These are phyloP conservation scores for Amphipoea lucens DNA, from an alignment of 2,888 invertebrate species.

Conservation along the genomic window DNA sequence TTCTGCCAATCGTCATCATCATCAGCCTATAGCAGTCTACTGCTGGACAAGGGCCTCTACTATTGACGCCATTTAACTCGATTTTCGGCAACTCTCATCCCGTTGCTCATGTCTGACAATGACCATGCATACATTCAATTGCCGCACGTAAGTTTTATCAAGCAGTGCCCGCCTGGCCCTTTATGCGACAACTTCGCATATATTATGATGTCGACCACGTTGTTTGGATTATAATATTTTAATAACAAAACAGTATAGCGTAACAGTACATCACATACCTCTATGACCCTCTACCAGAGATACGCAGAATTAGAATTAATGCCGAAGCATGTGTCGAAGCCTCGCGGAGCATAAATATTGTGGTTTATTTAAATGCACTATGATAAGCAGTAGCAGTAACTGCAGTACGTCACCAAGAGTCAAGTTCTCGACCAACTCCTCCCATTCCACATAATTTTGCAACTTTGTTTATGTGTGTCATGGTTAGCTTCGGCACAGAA, in stretches of 20 bases:
- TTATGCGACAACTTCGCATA: conserved; percentile 12
- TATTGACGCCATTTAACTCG: no score
- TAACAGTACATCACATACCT: conserved; percentile 17
- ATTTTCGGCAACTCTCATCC: no score
- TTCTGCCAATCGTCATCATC: neutral
- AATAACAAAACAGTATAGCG: conserved; percentile 9
- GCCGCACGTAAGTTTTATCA: neutral
- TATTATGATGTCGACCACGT: neutral
- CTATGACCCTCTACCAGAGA: neutral
- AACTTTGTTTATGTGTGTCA: neutral
- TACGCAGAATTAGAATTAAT: conserved; percentile 23
- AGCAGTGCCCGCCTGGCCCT: neutral
- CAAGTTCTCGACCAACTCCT: neutral
- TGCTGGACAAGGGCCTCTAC: no score
- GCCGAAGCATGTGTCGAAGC: neutral
- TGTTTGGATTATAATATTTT: conserved; percentile 27
- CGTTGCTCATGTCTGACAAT: neutral
- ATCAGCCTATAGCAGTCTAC: no score
- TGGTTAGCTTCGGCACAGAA: neutral
- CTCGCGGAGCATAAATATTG: conserved; percentile 8
- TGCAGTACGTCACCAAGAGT: neutral
- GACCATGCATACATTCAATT: neutral
- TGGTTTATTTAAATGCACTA: conserved; percentile 3
- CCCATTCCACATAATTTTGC: neutral
- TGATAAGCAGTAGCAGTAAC: neutral